Conservation (phyloP, 2,888 invertebrate species). For the Ectobius pallidus region DNA sequence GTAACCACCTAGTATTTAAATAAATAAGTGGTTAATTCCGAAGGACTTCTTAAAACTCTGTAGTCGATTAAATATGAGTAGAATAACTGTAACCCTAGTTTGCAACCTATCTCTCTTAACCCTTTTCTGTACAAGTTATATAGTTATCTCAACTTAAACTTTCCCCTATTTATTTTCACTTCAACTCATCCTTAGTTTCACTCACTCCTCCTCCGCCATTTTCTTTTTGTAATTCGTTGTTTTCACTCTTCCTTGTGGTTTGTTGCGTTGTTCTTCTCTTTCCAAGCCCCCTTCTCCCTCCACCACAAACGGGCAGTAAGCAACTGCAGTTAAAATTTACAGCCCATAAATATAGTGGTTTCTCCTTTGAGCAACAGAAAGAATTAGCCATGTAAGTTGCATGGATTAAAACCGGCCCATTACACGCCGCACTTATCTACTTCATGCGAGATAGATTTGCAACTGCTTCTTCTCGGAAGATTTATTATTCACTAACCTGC, state of each 20-base stretch:
- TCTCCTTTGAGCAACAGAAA: slow-evolving; percentile 21
- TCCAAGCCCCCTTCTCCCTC: not conserved
- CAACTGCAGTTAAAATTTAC: slow-evolving; percentile 35
- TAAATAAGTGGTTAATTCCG: too few species aligned
- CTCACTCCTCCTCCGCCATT: not conserved
- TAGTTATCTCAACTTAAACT: not conserved
- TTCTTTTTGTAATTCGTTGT: not conserved
- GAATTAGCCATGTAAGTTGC: slow-evolving; percentile 28
- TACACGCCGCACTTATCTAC: slow-evolving; percentile 9
- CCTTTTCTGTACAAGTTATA: not conserved
- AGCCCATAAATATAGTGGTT: slow-evolving; percentile 33
- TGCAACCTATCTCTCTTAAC: not conserved
- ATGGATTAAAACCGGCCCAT: slow-evolving; percentile 22
- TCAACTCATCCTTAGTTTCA: not conserved
- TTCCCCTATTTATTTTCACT: not conserved
- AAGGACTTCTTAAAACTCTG: too few species aligned
- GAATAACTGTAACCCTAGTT: too few species aligned
- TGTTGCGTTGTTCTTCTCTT: not conserved
- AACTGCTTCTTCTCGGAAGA: not conserved
- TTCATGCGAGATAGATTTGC: slow-evolving; percentile 8
- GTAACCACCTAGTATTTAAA: too few species aligned
- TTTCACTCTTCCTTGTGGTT: not conserved
- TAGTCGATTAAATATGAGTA: too few species aligned
- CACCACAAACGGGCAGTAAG: slow-evolving; percentile 7
- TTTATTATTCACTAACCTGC: not conserved